Conservation (phyloP, 2,888 invertebrate species). For the Suillia variegata region DNA sequence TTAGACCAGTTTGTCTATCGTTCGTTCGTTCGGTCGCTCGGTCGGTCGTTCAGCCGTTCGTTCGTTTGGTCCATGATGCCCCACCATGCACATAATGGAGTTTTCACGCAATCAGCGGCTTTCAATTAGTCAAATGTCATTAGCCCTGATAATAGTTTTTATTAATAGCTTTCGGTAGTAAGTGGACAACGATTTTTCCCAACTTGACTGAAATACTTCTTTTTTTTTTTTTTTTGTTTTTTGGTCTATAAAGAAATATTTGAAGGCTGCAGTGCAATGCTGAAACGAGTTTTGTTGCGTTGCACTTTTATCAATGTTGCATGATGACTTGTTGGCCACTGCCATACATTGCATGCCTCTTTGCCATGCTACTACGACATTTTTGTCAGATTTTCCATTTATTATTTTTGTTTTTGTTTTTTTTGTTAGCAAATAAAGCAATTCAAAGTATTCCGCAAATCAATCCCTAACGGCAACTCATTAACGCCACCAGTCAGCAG, state of each 20-base stretch:
- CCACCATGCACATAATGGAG: constrained; percentile 13
- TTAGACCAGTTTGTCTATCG: constrained; percentile 1
- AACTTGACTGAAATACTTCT: background rate
- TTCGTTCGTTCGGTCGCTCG: no score
- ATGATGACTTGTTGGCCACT: no score
- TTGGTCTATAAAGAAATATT: no score
- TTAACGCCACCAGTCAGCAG: constrained; percentile 51
- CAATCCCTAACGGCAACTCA: constrained; percentile 54
- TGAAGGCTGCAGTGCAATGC: no score
- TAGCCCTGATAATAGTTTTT: constrained; percentile 41
- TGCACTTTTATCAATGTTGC: no score
- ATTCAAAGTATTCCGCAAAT: constrained; percentile 49
- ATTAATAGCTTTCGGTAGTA: constrained; percentile 39
- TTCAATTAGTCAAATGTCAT: constrained; percentile 54
- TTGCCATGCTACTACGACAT: no score
- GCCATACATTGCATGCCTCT: no score
- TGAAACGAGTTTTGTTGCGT: no score
- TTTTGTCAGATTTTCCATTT: no score
- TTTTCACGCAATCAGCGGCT: constrained; percentile 38
- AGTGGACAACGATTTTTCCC: background rate
- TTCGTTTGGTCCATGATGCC: no score
- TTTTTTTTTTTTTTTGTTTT: background rate
- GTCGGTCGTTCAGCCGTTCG: no score
- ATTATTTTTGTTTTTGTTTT: no score
- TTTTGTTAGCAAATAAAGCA: constrained; percentile 28